Percentiles rank a stretch among this genome's conserved stretches.
phyloP scores from a whole-genome alignment of 1,140 invertebrate genomes.

The Tetranychus urticae region DNA sequence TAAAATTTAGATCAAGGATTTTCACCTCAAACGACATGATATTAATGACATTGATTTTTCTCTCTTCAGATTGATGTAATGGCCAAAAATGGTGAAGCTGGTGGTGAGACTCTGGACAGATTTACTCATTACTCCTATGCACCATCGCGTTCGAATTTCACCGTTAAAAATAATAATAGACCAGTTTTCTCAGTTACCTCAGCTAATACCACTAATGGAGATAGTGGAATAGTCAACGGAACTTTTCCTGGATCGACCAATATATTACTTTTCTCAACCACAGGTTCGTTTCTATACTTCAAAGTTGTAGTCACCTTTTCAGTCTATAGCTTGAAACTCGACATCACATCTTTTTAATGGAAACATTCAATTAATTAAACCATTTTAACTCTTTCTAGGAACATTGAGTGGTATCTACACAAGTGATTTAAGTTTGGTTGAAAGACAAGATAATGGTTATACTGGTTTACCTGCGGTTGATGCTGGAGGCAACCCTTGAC shows the following conservation, averaged over 20 bases:
- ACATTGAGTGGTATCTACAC: background rate
- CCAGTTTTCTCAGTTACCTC: background rate
- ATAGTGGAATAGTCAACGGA: background rate
- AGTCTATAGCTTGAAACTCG: background rate
- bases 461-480: too few species aligned
- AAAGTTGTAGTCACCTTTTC: background rate
- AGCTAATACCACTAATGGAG: background rate
- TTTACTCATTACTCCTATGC: constrained; percentile 10
- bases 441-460: background rate
- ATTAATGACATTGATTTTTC: background rate
- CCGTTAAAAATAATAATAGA: background rate
- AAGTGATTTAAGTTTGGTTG: background rate
- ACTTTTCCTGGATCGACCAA: too few species aligned
- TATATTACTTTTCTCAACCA: too few species aligned
- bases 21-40: background rate
- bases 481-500: too few species aligned
- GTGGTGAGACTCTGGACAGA: constrained; percentile 6
- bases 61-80: background rate
- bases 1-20: background rate
- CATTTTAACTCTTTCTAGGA: background rate
- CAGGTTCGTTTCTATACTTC: too few species aligned
- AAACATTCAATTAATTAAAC: too few species aligned
- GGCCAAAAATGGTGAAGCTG: background rate
- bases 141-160: background rate
- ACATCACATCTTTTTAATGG: too few species aligned